Evolutionary conservation across 92 coral and sea anemone genomes (phyloP), one percentile per base, ranked within the genome.

Genomic region (Bergia sp.): DNA sequence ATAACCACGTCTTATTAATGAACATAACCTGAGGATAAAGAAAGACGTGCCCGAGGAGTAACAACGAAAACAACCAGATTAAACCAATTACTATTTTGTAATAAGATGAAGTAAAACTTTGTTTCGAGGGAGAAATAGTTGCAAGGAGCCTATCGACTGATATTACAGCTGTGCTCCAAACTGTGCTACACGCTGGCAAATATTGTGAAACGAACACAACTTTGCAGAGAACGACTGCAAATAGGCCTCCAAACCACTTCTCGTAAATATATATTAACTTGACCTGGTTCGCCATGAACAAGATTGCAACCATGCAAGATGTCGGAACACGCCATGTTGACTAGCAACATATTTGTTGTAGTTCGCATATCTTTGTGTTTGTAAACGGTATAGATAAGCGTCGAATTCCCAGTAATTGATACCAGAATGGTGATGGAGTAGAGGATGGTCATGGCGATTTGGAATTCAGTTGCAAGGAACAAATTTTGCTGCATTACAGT

Each of bases 251-350:
- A 77, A 77, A 77, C 81, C 81, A 77, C 81, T 77, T 21, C 11
- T 6, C 81, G 13, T 77, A 77, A 3, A 77, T 0, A 47, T 43
- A 77, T 38, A 23, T 3, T 36, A 5, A 20, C 81, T 43, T 18
- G 36, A 77, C 7, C 36, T 77, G 61, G 37, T 77, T 77, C 2
- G 81, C 36, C 81, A 77, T 44, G 58, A 18, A 77, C 3, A 77
- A 8, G 36, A 77, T 7, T 43, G 81, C 81, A 15, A 77, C 81
- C 58, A 29, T 29, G 29, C 29, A 77, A 12, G 61, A 77, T 1
- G 13, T 77, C 81, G 29, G 81, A 36, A 77, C 81, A 77, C 37
- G 81, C 61, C 81, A 77, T 77, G 39, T 77, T 77, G 81, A 77
- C 81, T 1, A 77, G 61, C 81, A 77, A 29, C 23, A 43, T 9